Conservation (phyloP, 1,140 invertebrate genomes). For the Aleiodes sp. region DNA sequence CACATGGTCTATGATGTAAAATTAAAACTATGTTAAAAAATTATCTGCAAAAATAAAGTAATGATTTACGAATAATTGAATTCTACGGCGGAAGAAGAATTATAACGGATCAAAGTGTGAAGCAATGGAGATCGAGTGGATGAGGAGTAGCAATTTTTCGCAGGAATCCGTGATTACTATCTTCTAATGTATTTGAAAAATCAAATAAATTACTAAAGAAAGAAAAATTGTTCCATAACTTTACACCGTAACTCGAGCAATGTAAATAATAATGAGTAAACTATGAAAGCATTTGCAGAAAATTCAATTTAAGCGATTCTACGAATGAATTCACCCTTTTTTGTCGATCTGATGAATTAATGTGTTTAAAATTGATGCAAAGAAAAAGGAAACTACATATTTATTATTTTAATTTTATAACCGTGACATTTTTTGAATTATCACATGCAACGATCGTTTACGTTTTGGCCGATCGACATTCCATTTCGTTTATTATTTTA, state of each 20-base stretch:
- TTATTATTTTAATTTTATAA: background rate
- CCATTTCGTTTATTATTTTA: conserved; percentile 10
- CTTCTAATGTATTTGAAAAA: no score
- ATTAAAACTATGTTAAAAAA: conserved; percentile 18
- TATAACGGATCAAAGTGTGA: background rate
- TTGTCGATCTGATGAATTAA: background rate
- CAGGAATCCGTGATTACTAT: no score
- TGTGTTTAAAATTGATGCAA: background rate
- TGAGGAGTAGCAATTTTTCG: no score
- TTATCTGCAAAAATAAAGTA: no score
- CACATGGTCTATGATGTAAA: conserved; percentile 34
- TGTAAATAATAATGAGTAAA: background rate
- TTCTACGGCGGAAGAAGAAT: no score
- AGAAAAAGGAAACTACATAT: background rate
- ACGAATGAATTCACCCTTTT: background rate
- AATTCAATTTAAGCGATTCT: background rate
- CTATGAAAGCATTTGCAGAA: conserved; percentile 1
- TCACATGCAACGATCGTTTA: conserved; percentile 26
- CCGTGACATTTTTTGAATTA: conserved; percentile 16
- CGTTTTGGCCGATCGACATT: conserved; percentile 4
- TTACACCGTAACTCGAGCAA: background rate
- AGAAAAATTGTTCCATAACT: background rate
- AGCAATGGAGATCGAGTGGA: background rate
- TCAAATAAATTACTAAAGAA: background rate
- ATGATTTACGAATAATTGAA: no score